phyloP scores from a whole-genome alignment of 2,888 invertebrate genomes.

The Neoaliturus tenellus region DNA sequence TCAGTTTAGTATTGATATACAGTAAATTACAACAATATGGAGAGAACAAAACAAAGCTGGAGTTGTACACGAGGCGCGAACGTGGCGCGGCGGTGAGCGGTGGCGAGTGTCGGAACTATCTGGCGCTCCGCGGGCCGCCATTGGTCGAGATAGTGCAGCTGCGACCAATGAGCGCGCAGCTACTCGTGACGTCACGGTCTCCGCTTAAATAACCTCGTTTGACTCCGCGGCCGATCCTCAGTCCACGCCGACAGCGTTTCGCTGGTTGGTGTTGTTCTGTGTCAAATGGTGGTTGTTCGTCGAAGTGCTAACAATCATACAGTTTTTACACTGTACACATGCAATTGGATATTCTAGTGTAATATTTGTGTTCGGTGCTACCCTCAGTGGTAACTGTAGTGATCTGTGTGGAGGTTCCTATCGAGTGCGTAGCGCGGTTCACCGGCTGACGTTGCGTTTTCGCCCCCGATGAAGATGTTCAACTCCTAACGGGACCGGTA shows the following conservation, averaged over 20 bases:
- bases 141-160: conserved; percentile 47
- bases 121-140: not conserved
- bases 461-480: conserved; percentile 59
- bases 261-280: conserved; percentile 48
- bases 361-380: conserved; percentile 53
- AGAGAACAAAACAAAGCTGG: not conserved
- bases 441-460: conserved; percentile 57
- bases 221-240: conserved; percentile 28
- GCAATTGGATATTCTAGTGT: conserved; percentile 66
- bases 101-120: conserved; percentile 12
- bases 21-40: no score
- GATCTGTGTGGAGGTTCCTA: not conserved
- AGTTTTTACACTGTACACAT: conserved; percentile 66
- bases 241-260: conserved; percentile 51
- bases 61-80: not conserved
- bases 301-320: conserved; percentile 65
- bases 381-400: conserved; percentile 25
- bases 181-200: conserved; percentile 38
- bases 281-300: conserved; percentile 65
- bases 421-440: conserved; percentile 44
- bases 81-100: conserved; percentile 13
- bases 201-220: conserved; percentile 41
- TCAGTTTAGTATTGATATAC: no score
- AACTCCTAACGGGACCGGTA: conserved; percentile 49
- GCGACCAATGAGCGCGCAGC: conserved; percentile 37